Evolutionary conservation across 2,888 invertebrate species (phyloP), one percentile per base, ranked within the genome.

Genomic region (Tuberolachnus salignus): DNA sequence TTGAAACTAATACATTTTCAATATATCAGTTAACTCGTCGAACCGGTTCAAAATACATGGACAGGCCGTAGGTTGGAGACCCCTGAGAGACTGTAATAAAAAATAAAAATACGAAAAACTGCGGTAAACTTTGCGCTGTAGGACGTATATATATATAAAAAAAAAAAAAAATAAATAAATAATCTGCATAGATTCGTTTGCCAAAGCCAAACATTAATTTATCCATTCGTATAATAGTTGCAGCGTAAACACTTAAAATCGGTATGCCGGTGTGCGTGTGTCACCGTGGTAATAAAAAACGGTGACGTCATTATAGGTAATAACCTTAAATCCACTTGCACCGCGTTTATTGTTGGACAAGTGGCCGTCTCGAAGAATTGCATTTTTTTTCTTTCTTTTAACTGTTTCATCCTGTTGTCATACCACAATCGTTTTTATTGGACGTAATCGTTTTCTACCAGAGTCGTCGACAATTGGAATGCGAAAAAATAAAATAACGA

Each of bases 291-390:
- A 13, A 21, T 53, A 69, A 16, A 70, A 55, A 53, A 13, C 19
- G 13, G 57, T 71, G 46, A 59, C 46, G 57, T 71, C 26, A 71
- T 14, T 46, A 11, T n/a, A n/a, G n/a, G n/a, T n/a, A n/a, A 57
- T 26, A 59, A 59, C 57, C 9, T 23, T 46, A 44, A 70, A 70
- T 23, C 6, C 3, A 46, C 13, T 57, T 57, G 8, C 11, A 26
- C 6, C 34, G 42, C 9, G 8, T n/a, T n/a, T 59, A 59, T 69
- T 21, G 16, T 42, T 34, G 42, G 13, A 11, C 55, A 13, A 21
- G 13, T 55, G 55, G 0, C 3, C 11, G 19, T 59, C 1, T 59
- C 9, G 23, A 1, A 3, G 16, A 59, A 34, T 34, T n/a, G n/a
- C n/a, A n/a, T n/a, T n/a, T n/a, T n/a, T 26, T 59, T 16, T 26